These are phyloP conservation scores for Diachrysia chrysitis DNA, from an alignment of 2,888 invertebrate genomes.

Conservation along the genomic window DNA sequence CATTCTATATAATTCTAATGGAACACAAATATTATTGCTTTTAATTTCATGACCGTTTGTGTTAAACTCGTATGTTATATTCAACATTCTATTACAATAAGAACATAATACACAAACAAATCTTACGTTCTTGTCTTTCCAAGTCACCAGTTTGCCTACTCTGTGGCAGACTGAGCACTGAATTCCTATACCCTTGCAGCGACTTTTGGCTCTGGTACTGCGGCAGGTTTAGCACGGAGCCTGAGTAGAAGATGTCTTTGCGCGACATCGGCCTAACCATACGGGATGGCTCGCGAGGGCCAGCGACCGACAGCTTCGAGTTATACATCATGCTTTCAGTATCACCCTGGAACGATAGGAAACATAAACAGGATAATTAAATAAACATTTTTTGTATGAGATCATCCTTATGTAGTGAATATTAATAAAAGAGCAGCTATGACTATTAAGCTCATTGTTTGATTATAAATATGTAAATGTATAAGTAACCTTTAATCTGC, in stretches of 20 bases:
- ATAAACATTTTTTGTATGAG: too few relatives aligned
- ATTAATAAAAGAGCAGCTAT: neutral
- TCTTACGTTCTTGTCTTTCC: constrained; percentile 92
- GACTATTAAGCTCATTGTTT: neutral
- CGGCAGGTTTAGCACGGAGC: constrained; percentile 97
- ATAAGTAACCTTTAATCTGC: neutral
- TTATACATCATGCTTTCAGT: constrained; percentile 92
- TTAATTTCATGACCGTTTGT: too few relatives aligned
- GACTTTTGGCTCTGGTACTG: constrained; percentile 98
- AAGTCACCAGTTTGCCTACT: constrained; percentile 90
- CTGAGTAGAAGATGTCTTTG: constrained; percentile 99
- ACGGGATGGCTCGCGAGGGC: constrained; percentile 80
- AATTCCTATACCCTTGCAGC: constrained; percentile 96
- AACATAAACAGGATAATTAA: neutral
- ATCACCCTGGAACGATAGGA: constrained; percentile 86
- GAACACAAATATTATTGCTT: too few relatives aligned
- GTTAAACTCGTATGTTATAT: too few relatives aligned
- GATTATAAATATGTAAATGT: neutral
- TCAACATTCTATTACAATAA: neutral
- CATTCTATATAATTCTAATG: too few relatives aligned
- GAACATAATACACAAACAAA: neutral
- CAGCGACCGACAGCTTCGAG: constrained; percentile 91
- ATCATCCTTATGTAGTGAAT: too few relatives aligned
- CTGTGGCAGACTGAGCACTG: constrained; percentile 95
- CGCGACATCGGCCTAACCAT: constrained; percentile 97